Conservation (phyloP, 2,113 vertebrate genomes). For the Meleagris gallopavo region DNA sequence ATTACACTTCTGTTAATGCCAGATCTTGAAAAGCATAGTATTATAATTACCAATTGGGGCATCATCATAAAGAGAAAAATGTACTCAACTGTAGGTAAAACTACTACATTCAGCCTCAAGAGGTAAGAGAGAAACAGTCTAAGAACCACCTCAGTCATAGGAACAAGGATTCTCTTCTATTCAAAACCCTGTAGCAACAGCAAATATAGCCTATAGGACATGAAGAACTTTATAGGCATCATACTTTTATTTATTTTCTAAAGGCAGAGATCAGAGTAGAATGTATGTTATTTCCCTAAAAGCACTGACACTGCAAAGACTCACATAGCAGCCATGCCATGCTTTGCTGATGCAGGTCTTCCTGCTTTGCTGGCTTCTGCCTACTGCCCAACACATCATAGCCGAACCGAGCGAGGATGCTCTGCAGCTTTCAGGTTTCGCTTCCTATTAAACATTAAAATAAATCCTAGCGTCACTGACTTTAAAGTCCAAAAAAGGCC, state of each 20-base stretch:
- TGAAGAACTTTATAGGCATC: neutral
- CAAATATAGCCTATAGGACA: neutral
- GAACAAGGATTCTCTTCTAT: neutral
- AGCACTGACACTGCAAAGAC: neutral
- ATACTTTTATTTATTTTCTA: neutral
- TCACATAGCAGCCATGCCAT: neutral
- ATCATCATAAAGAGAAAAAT: neutral
- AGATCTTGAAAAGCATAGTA: neutral
- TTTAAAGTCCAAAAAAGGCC: neutral
- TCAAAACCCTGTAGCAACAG: neutral
- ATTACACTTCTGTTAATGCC: neutral
- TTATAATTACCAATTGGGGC: neutral
- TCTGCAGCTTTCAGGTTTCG: neutral
- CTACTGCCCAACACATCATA: neutral
- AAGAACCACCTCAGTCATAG: too few species aligned
- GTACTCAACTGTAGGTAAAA: neutral
- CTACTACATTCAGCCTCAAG: neutral
- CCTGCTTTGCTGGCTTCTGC: neutral
- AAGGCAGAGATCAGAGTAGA: neutral
- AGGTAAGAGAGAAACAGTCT: neutral
- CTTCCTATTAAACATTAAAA: neutral
- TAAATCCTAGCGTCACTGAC: neutral
- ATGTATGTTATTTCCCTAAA: neutral
- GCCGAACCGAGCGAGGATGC: neutral
- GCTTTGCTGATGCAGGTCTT: neutral